Base-by-base conservation (phyloP, 92 coral and sea anemone species). In the Isaurus tuberculatus region DNA sequence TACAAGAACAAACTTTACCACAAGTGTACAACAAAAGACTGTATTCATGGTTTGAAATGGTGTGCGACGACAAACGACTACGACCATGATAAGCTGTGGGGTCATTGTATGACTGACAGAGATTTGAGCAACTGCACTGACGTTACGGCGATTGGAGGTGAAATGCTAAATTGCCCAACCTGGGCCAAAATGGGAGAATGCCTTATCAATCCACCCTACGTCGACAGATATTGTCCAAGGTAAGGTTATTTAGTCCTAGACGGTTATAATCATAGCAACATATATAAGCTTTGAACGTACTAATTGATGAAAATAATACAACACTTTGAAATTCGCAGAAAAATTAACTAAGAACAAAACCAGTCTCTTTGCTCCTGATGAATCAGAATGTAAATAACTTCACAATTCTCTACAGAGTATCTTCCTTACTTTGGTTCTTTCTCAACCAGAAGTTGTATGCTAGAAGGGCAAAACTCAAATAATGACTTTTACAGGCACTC, bases 141-240 rank as follows among this genome's bases (percentile, higher is more conserved):
- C 49, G 44, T 14, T 2, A 25, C 15, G 10, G 34, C 2, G 2
- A 0, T 72, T 3, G 44, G 27, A 9, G 78, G 78, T 44, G 2
- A 11, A 4, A 44, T 1, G 26, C 78, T 44, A 8, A 36, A 72
- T 5, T 72, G 78, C 37, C 20, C 44, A 30, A 4, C 43, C 11
- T 72, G 78, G 78, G 78, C 78, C 5, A 28, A 29, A 44, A 72
- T 72, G 78, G 78, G 78, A 2, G 78, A 72, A 72, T 72, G 78
- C 27, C 78, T 72, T 13, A 72, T 42, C 23, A 72, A 72, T 19
- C 78, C 78, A 1, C 20, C 44, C 22, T 72, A 25, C 33, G 78
- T 55, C 28, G 78, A 72, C 78, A 10, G 20, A 8, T 8, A 9
- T 8, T 72, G 78, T 27, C 78, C 78, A 72, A 44, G 77, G 77